Base-by-base conservation (phyloP, 2,888 invertebrate genomes). In the Caenorhabditis virilis region DNA sequence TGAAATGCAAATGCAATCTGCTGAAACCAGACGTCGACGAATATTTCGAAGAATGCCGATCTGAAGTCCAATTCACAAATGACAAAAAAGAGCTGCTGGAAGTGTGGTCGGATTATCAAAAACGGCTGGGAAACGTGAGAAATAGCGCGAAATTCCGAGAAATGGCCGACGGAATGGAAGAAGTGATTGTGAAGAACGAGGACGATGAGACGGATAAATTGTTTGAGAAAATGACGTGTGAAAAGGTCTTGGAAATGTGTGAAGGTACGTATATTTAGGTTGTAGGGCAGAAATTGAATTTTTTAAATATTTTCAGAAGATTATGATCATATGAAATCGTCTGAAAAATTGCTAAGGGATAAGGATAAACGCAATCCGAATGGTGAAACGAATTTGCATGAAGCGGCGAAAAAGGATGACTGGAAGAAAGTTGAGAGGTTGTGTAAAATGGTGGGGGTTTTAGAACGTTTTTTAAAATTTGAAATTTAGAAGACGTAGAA, bases 361-460 rank as follows among this genome's bases (percentile, higher is more conserved):
- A 9, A 53, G 36, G 55, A 52, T 18, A 2, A 7, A 20, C 9
- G 1, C 13, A 75, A 76, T 50, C 59, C 55, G 15, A 52, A 72
- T 13, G 77, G 77, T 2, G 77, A 77, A 38, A 76, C 77, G 18
- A 16, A 39, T 11, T 43, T 77, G 13, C 77, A 77, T 53, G 49
- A 45, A 23, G 74, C 64, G 4, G 76, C 77, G 5, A 66, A 65
- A 7, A 35, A 39, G 9, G 55, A 39, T 11, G 62, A 66, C 26
- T 36, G 52, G 45, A 46, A 46, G 11, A 25, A 30, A 15, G 57
- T 75, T 20, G 69, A 62, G 51, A 47, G 41, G 22, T 36, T 76
- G 45, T 69, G 73, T 38, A 45, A 42, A 48, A 5, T 45, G 54
- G 74, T 74, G 22, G 43, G 27, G n/a, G n/a, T n/a, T n/a, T n/a